phyloP scores from a whole-genome alignment of 2,113 vertebrate species.

The Micronycteris hirsuta region DNA sequence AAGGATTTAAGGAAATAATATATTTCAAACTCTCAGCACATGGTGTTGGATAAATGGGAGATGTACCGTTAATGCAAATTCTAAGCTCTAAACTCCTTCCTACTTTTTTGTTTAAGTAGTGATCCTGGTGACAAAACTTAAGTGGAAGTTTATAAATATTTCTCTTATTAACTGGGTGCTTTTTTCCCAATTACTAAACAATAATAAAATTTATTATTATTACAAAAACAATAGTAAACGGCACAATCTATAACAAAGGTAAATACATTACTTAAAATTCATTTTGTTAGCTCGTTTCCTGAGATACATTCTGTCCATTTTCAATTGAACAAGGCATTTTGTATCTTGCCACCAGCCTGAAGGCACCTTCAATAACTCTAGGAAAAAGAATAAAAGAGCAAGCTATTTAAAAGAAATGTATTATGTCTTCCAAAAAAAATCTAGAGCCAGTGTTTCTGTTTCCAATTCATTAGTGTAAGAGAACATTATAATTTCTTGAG shows the following conservation, averaged over 20 bases:
- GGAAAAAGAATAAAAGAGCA: neutral
- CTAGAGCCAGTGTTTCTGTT: neutral
- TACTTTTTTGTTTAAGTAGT: neutral
- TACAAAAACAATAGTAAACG: constrained; percentile 40
- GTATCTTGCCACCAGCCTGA: neutral
- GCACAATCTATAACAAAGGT: constrained; percentile 33
- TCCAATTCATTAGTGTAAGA: neutral
- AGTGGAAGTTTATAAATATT: neutral
- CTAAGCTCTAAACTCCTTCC: neutral
- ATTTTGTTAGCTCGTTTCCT: constrained; percentile 58
- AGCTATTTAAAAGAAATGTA: neutral
- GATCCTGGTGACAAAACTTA: neutral
- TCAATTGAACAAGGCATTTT: constrained; percentile 5
- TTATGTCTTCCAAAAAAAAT: neutral
- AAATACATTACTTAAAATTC: constrained; percentile 56
- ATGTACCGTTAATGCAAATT: neutral
- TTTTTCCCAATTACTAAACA: neutral
- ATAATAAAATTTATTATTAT: constrained; percentile 23
- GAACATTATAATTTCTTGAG: neutral
- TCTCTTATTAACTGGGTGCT: neutral
- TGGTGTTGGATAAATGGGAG: neutral
- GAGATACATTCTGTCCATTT: constrained; percentile 51
- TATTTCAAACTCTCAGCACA: constrained; percentile 17
- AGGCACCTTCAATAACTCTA: constrained; percentile 1
- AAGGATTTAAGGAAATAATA: constrained; percentile 7